phyloP scores from a whole-genome alignment of 2,113 vertebrate species.

The Rattus rattus region DNA sequence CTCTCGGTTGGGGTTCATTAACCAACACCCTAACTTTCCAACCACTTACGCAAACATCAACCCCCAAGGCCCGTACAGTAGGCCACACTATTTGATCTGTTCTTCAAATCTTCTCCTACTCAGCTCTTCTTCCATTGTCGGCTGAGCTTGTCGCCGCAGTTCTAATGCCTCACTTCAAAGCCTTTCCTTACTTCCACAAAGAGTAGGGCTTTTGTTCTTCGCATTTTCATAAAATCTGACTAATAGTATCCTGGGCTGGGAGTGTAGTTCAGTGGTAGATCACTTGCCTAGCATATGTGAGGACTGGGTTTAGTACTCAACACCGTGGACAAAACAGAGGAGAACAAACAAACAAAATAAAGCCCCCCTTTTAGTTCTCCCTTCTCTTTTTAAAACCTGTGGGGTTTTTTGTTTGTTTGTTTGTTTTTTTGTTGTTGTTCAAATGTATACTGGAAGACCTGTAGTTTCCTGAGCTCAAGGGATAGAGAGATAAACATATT shows the following conservation, averaged over 20 bases:
- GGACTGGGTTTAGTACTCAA: background rate
- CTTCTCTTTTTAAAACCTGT: background rate
- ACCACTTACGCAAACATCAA: background rate
- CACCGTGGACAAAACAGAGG: too few relatives aligned
- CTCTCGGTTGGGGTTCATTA: background rate
- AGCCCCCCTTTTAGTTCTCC: background rate
- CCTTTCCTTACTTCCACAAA: background rate
- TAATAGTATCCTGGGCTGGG: background rate
- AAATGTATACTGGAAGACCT: background rate
- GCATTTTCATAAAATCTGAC: background rate
- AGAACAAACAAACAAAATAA: background rate
- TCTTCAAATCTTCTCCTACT: too few relatives aligned
- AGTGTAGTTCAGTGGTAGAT: background rate
- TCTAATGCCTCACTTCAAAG: background rate
- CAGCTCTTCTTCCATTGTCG: background rate
- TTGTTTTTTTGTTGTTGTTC: background rate
- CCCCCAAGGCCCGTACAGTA: rapidly evolving
- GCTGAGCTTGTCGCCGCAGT: too few relatives aligned
- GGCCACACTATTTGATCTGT: rapidly evolving
- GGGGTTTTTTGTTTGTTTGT: too few relatives aligned
- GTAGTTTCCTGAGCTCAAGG: background rate
- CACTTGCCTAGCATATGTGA: background rate
- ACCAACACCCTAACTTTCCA: background rate
- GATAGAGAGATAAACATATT: background rate
- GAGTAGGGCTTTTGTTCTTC: background rate